Conservation (phyloP, 2,888 invertebrate species). For the Ephialtes manifestator region DNA sequence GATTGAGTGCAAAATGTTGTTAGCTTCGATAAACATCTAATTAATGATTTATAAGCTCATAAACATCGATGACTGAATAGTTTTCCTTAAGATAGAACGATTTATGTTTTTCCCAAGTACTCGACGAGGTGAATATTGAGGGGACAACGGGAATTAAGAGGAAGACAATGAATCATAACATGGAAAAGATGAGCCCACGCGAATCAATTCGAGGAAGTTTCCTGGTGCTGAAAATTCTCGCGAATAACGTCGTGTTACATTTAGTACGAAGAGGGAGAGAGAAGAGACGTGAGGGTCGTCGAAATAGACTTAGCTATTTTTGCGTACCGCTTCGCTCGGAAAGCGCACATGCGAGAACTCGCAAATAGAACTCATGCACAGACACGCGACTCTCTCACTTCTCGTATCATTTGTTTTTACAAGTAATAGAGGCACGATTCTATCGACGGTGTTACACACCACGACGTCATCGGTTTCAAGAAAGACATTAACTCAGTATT, state of each 20-base stretch:
- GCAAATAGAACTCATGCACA: constrained; percentile 69
- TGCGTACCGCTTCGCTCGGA: constrained; percentile 62
- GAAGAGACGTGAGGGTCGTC: constrained; percentile 32
- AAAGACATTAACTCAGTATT: constrained; percentile 25
- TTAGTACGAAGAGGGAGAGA: not conserved
- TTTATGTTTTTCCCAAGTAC: constrained; percentile 27
- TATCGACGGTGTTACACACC: not conserved
- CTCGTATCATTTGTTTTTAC: constrained; percentile 58
- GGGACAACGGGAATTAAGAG: not conserved
- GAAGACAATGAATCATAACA: constrained; percentile 60
- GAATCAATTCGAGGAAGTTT: constrained; percentile 62
- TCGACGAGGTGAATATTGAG: not conserved
- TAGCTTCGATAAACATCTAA: constrained; percentile 17
- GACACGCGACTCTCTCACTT: not conserved
- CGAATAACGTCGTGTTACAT: constrained; percentile 67
- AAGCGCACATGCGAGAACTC: constrained; percentile 64
- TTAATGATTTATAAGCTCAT: constrained; percentile 16
- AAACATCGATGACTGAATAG: not conserved
- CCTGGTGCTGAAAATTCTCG: constrained; percentile 55
- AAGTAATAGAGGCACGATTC: constrained; percentile 54
- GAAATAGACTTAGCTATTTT: constrained; percentile 73
- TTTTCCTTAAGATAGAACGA: constrained; percentile 5
- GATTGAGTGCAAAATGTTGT: constrained; percentile 7
- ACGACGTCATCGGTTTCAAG: constrained; percentile 31
- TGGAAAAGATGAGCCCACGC: constrained; percentile 50